These are phyloP conservation scores for Criorhina ranunculi DNA, from an alignment of 2,888 invertebrate species.

Conservation along the genomic window DNA sequence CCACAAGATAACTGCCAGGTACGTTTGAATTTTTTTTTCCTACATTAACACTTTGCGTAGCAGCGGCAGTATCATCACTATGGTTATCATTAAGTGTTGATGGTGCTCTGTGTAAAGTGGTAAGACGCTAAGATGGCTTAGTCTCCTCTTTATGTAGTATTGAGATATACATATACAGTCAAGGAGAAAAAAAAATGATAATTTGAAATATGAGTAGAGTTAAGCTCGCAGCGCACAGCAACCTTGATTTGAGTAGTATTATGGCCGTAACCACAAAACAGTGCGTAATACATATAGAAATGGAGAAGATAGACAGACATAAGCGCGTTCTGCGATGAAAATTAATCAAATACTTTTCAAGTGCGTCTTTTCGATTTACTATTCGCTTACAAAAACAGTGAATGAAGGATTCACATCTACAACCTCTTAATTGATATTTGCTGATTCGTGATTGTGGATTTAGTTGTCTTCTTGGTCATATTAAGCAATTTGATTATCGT, in stretches of 20 bases:
- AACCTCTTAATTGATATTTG: not conserved
- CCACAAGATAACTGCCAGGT: slow-evolving; percentile 9
- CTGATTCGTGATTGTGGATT: slow-evolving; percentile 2
- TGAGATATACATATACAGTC: not conserved
- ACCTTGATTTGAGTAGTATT: slow-evolving; percentile 43
- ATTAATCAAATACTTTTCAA: slow-evolving; percentile 25
- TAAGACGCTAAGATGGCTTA: slow-evolving; percentile 31
- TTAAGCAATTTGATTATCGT: slow-evolving; percentile 14
- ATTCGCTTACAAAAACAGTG: slow-evolving; percentile 2
- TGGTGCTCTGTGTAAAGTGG: slow-evolving; percentile 23
- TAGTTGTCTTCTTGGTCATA: not conserved
- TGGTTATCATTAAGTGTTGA: slow-evolving; percentile 3
- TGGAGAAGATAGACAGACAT: slow-evolving; percentile 16
- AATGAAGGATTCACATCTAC: slow-evolving; percentile 19
- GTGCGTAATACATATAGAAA: slow-evolving; percentile 29
- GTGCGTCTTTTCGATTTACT: slow-evolving; percentile 2
- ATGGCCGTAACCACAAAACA: slow-evolving; percentile 27
- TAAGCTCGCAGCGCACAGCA: slow-evolving; percentile 28
- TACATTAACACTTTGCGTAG: slow-evolving; percentile 8
- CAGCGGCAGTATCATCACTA: slow-evolving; percentile 2
- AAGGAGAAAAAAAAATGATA: not conserved
- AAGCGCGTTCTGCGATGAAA: not conserved
- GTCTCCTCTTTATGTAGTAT: not conserved
- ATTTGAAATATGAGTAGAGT: slow-evolving; percentile 30
- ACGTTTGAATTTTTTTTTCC: slow-evolving; percentile 16